Evolutionary conservation across 2,797 vertebrate genomes (phyloP).

Genomic region (Eleutherodactylus coqui): DNA sequence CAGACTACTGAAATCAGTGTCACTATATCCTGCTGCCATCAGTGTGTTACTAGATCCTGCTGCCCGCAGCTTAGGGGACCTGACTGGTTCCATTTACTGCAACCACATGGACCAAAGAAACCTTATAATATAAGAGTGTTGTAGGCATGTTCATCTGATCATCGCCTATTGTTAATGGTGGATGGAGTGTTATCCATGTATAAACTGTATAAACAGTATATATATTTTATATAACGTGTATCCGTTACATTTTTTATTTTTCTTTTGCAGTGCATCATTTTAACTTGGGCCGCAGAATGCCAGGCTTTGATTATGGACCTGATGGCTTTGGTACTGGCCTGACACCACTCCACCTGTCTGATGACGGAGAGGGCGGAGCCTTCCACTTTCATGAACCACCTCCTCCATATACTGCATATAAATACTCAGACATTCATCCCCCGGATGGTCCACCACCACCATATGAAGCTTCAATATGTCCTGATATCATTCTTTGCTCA

Average conservation of each 20-base stretch:
- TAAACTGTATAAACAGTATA: too few species aligned
- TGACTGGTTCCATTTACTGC: too few species aligned
- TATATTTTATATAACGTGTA: background rate
- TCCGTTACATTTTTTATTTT: background rate
- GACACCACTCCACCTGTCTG: conserved; percentile 94
- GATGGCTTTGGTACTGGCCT: conserved; percentile 94
- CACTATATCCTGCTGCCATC: too few species aligned
- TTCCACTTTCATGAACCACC: conserved; percentile 98
- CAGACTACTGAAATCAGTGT: too few species aligned
- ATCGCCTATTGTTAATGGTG: too few species aligned
- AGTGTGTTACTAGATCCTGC: too few species aligned
- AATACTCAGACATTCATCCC: conserved; percentile 94
- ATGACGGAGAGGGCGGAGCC: conserved; percentile 94
- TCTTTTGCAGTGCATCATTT: conserved; percentile 91
- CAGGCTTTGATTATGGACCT: conserved; percentile 94
- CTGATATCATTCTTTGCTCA: conserved; percentile 88
- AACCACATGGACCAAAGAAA: too few species aligned
- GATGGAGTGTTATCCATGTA: too few species aligned
- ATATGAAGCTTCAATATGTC: conserved; percentile 95
- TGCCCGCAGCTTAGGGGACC: too few species aligned
- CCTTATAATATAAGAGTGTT: too few species aligned
- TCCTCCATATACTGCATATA: conserved; percentile 95
- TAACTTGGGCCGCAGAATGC: conserved; percentile 93
- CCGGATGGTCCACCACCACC: conserved; percentile 96
- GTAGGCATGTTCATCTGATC: too few species aligned